Base-by-base conservation (phyloP, 1,140 invertebrate species). In the Pemphigus obesinymphae region DNA sequence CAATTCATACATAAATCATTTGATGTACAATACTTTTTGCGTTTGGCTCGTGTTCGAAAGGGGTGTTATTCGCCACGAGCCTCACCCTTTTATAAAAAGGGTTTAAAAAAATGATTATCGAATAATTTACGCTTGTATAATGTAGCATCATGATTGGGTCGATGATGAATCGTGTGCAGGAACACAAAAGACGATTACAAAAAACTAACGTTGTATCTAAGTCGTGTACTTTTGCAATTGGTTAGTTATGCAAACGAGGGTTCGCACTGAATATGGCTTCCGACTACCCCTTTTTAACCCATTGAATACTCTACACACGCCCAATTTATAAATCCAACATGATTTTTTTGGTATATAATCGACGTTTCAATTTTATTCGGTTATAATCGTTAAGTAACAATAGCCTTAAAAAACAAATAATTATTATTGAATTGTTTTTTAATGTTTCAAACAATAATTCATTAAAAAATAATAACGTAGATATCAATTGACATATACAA, bases 201-300 rank as follows among this genome's bases (percentile, higher is more conserved):
- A 80, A 80, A 80, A 58, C 23, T 20, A 40, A 78, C 55, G 37
- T 55, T 55, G n/a, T 15, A 26, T 55, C 34, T 58, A 78, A 78
- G 48, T 58, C 53, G 26, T 31, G 76, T 45, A 80, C 37, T 43
- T 63, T 80, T 40, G 76, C 76, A 80, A 80, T 80, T 80, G 76
- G 76, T 80, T 80, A 80, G 76, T 80, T 80, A 80, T 80, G 76
- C 76, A 80, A 80, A 80, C 53, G 31, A 80, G 76, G 76, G 76
- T 80, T 73, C 6, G 37, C 13, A 29, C 15, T 29, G 53, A 80
- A 58, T 34, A 78, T 78, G 53, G 76, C 43, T 73, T 50, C 70
- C 70, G 17, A 45, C 53, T 80, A 80, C 76, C 76, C 55, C 63
- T 80, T 80, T 80, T 80, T 43, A 80, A 80, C 55, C 23, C 55